Conservation (phyloP, 2,113 vertebrate genomes). For the Microtus oregoni region DNA sequence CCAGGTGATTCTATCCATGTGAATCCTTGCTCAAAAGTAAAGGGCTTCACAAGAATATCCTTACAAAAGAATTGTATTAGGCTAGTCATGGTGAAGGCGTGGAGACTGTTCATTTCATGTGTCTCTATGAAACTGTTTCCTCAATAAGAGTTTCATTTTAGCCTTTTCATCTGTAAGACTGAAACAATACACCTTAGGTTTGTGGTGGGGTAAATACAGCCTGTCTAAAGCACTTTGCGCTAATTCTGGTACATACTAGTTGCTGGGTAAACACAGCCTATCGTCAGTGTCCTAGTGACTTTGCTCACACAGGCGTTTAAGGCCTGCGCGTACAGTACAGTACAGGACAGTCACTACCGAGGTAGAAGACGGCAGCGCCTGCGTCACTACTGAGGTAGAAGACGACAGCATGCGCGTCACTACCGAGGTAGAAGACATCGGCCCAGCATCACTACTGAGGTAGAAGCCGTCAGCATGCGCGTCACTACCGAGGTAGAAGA, state of each 20-base stretch:
- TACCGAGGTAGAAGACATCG: too few relatives aligned
- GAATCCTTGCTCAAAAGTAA: not conserved
- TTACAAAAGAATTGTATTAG: conserved; percentile 31
- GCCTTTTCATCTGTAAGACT: not conserved
- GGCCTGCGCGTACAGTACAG: not conserved
- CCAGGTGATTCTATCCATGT: not conserved
- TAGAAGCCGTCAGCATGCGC: not conserved
- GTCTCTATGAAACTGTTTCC: conserved; percentile 52
- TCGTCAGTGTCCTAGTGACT: not conserved
- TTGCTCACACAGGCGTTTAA: not conserved
- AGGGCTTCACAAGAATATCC: not conserved
- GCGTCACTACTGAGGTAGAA: not conserved
- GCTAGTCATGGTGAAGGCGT: not conserved
- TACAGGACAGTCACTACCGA: not conserved
- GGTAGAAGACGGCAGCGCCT: too few relatives aligned
- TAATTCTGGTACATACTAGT: not conserved
- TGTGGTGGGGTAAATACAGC: not conserved
- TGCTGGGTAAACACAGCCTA: not conserved
- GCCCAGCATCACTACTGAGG: not conserved
- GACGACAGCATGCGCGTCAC: not conserved
- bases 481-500: not conserved
- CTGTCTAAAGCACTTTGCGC: not conserved
- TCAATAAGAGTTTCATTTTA: conserved; percentile 11
- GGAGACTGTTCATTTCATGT: not conserved
- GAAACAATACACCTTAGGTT: not conserved